These are phyloP conservation scores for Echinops telfairi DNA, from an alignment of 2,113 vertebrate species.

Conservation along the genomic window DNA sequence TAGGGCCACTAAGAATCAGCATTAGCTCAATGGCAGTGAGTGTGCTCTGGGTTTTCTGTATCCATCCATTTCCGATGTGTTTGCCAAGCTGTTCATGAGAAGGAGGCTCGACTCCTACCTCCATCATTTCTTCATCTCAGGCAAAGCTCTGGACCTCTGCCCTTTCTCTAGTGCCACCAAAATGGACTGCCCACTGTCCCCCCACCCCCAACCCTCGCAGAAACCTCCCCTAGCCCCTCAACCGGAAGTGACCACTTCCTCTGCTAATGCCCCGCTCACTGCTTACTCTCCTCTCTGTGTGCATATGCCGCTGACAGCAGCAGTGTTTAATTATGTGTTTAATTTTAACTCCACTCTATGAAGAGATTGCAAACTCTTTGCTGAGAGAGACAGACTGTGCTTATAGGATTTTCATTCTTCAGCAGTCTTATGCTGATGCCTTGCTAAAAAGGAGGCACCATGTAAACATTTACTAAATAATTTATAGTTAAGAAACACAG, in stretches of 20 bases:
- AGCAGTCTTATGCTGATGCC: neutral
- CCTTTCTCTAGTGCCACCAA: neutral
- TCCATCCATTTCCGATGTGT: neutral
- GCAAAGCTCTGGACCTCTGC: constrained; percentile 21
- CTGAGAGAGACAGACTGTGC: constrained; percentile 20
- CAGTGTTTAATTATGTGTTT: constrained; percentile 42
- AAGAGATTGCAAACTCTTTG: constrained; percentile 34
- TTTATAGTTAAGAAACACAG: neutral
- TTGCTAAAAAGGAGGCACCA: constrained; percentile 9
- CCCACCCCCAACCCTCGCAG: neutral
- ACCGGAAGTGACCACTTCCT: neutral
- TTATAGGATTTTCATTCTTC: constrained; percentile 41
- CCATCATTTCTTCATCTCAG: neutral
- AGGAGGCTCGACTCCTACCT: constrained; percentile 1
- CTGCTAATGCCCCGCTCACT: neutral
- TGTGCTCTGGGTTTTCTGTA: no score
- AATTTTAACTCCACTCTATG: constrained; percentile 36
- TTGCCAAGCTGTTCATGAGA: neutral
- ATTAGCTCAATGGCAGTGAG: no score
- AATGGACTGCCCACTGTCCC: neutral
- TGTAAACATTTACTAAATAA: constrained; percentile 63
- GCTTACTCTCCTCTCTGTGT: neutral
- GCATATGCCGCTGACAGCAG: neutral
- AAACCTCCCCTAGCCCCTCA: neutral
- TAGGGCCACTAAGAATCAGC: no score